Evolutionary conservation across 2,888 invertebrate genomes (phyloP), one percentile per base, ranked within the genome.

Genomic region (Cerceris ruficornis): DNA sequence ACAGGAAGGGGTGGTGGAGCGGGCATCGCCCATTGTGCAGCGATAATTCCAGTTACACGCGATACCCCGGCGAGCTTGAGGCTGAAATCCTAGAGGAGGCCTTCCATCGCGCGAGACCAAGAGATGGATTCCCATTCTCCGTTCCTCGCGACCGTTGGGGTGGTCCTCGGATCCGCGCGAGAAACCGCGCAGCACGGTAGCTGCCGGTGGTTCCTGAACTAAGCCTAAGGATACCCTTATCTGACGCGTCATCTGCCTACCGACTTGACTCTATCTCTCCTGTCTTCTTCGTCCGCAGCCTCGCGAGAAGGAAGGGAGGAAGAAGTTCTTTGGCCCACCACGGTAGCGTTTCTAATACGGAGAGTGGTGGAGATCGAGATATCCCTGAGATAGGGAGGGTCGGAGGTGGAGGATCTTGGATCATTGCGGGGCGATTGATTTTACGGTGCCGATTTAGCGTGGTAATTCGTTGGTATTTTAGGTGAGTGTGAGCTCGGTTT

Each of bases 111-210:
- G 50, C 65, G 84, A 64, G 67, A 66, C 28, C n/a, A 28, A 28
- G 57, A 61, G 54, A 50, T 8, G 46, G 61, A 49, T 50, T 43
- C 74, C 69, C 69, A 79, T 81, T 83, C 77, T 80, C 76, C 72
- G 28, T 52, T 58, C 49, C 60, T 49, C 67, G 76, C 67, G 71
- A 62, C 68, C 81, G 86, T 88, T 89, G 84, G 90, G 91, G 91
- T 92, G 91, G 91, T 91, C 91, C 77, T 28, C 52, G 57, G 80
- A 76, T 81, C 87, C 78, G 82, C 75, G 85, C 78, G 87, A 80
- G 87, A 82, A 86, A 82, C 74, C 82, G 87, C 90, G 90, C 90
- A 91, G 89, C 89, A 91, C 92, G 88, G 92, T 92, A 92, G 92
- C 91, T 72, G 72, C 72, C 70, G 66, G 41, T 59, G 65, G 76